Percentiles rank a stretch among this genome's conserved stretches.
Conservation (phyloP, 2,888 invertebrate species). For the Suillia variegata region DNA sequence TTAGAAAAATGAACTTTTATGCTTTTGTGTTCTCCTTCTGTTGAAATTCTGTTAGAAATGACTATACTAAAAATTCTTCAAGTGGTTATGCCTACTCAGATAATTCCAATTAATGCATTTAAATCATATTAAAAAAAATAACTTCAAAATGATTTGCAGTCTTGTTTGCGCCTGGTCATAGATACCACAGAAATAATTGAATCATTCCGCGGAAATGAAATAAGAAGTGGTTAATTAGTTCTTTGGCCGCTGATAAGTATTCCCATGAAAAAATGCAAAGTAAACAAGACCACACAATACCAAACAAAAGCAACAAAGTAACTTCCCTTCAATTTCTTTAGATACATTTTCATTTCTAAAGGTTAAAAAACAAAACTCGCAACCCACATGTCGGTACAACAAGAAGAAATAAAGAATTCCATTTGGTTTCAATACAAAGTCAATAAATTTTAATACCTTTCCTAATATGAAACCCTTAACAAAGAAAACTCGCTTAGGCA, state of each 20-base stretch:
- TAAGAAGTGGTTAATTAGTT: constrained; percentile 37
- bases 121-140: not conserved
- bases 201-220: constrained; percentile 19
- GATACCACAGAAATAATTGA: constrained; percentile 34
- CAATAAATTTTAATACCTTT: too few relatives aligned
- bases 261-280: constrained; percentile 23
- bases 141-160: not conserved
- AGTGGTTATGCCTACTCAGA: constrained; percentile 27
- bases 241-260: constrained; percentile 24
- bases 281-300: not conserved
- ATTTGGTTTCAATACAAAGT: not conserved
- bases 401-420: not conserved
- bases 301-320: too few relatives aligned
- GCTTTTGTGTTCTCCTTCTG: not conserved
- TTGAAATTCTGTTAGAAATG: constrained; percentile 39
- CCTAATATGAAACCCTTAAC: too few relatives aligned
- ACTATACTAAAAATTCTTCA: constrained; percentile 27
- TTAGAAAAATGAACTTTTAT: constrained; percentile 21
- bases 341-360: too few relatives aligned
- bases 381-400: not conserved
- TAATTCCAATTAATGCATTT: not conserved
- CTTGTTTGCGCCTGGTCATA: constrained; percentile 14
- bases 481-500: not conserved
- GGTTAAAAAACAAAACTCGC: not conserved
- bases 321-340: not conserved